These are phyloP conservation scores for Latrodectus geometricus DNA, from an alignment of 1,140 invertebrate species.

Conservation along the genomic window DNA sequence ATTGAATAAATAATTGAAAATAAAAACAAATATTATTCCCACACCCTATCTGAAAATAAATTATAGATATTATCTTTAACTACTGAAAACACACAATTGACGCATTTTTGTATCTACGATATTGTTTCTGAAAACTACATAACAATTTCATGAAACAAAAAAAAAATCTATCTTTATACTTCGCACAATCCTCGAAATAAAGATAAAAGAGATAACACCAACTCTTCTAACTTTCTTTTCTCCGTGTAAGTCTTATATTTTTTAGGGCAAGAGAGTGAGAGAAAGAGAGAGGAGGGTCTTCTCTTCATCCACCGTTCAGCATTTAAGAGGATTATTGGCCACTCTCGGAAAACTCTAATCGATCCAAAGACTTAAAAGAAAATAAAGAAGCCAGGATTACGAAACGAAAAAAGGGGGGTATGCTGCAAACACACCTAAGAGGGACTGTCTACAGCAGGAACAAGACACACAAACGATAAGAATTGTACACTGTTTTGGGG, in stretches of 20 bases:
- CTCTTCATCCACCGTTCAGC: conserved; percentile 27
- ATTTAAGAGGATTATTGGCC: conserved; percentile 58
- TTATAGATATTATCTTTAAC: no score
- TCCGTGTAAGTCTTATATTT: neutral
- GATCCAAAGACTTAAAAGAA: conserved; percentile 42
- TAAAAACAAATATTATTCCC: no score
- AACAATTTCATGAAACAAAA: neutral
- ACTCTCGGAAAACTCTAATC: conserved; percentile 44
- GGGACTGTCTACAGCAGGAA: conserved; percentile 6
- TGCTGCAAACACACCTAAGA: conserved; percentile 5
- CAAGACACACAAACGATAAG: neutral
- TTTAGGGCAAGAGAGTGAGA: no score
- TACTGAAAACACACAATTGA: no score
- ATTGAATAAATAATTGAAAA: no score
- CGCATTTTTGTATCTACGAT: no score
- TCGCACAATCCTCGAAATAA: neutral
- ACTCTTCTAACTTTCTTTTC: conserved; percentile 9
- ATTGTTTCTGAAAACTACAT: no score
- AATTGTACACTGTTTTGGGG: neutral
- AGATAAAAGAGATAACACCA: neutral
- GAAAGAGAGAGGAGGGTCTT: neutral
- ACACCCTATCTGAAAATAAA: no score
- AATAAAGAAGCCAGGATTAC: conserved; percentile 15
- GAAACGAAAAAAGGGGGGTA: neutral
- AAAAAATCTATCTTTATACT: neutral